Evolutionary conservation across 2,797 vertebrate species (phyloP).

Genomic region (Karalla daura): DNA sequence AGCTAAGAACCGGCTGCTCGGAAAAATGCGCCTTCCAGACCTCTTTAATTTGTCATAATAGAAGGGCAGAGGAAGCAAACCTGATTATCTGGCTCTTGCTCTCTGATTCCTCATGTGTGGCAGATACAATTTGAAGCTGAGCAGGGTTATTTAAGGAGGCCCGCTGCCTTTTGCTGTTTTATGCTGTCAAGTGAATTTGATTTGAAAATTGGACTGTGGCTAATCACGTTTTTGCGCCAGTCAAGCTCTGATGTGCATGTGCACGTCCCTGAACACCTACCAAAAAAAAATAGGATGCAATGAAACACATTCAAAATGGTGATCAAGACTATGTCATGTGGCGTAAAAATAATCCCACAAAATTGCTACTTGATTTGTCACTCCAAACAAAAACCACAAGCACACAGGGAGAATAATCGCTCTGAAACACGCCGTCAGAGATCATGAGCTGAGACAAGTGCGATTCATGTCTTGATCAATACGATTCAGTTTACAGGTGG

Average conservation of each 20-base stretch:
- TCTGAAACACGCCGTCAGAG: slow-evolving; percentile 17
- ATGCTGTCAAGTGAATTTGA: slow-evolving; percentile 76
- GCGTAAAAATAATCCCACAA: slow-evolving; percentile 21
- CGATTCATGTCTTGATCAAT: too few relatives aligned
- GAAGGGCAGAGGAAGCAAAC: slow-evolving; percentile 79
- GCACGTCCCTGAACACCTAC: slow-evolving; percentile 43
- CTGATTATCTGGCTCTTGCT: slow-evolving; percentile 78
- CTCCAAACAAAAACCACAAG: slow-evolving; percentile 3
- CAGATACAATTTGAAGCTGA: slow-evolving; percentile 70
- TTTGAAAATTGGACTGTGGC: slow-evolving; percentile 76
- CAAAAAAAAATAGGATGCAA: slow-evolving; percentile 14
- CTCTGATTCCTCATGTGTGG: slow-evolving; percentile 74
- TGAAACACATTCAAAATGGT: slow-evolving; percentile 24
- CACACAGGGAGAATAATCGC: slow-evolving; percentile 21
- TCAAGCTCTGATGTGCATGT: slow-evolving; percentile 51
- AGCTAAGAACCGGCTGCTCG: slow-evolving; percentile 76
- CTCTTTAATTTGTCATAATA: slow-evolving; percentile 89
- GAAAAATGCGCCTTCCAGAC: slow-evolving; percentile 84
- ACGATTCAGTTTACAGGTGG: too few relatives aligned
- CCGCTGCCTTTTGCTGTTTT: slow-evolving; percentile 60
- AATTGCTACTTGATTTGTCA: slow-evolving; percentile 15
- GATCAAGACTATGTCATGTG: neutral
- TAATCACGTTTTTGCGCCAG: slow-evolving; percentile 74
- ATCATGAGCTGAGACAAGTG: slow-evolving; percentile 27
- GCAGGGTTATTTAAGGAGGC: slow-evolving; percentile 78